These are phyloP conservation scores for Drosophila repletoides DNA, from an alignment of 1,140 invertebrate species.

Conservation along the genomic window DNA sequence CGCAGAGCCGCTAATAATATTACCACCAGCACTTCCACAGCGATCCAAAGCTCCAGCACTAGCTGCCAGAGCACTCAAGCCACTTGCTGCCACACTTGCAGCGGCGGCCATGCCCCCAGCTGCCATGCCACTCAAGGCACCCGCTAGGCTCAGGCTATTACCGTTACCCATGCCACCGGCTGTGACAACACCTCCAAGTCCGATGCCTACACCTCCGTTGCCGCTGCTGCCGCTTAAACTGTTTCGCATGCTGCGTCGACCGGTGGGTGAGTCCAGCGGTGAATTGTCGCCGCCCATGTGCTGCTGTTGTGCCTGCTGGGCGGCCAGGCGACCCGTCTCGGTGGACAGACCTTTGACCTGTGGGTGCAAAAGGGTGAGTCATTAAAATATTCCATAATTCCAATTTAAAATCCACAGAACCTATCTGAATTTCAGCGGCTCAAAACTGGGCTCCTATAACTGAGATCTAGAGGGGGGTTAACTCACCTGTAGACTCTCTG, in stretches of 20 bases:
- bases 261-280: conserved; percentile 73
- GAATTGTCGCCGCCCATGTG: conserved; percentile 76
- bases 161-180: conserved; percentile 53
- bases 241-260: conserved; percentile 77
- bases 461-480: background rate
- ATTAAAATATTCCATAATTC: too few relatives aligned
- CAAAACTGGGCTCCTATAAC: too few relatives aligned
- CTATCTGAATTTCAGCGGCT: too few relatives aligned
- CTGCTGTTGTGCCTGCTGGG: conserved; percentile 86
- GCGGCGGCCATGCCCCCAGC: conserved; percentile 63
- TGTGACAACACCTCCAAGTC: too few relatives aligned
- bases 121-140: conserved; percentile 72
- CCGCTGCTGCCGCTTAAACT: conserved; percentile 65
- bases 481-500: conserved; percentile 92
- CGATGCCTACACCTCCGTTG: too few relatives aligned
- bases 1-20: conserved; percentile 63
- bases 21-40: conserved; percentile 73
- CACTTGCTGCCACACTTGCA: conserved; percentile 62
- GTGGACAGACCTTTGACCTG: conserved; percentile 91
- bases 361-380: background rate
- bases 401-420: too few relatives aligned
- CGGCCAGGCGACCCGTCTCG: conserved; percentile 89
- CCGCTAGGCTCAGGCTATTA: conserved; percentile 58
- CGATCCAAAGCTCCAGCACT: conserved; percentile 62
- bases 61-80: conserved; percentile 58